Evolutionary conservation across 1,140 invertebrate genomes (phyloP).

Genomic region (Eupeodes corollae): DNA sequence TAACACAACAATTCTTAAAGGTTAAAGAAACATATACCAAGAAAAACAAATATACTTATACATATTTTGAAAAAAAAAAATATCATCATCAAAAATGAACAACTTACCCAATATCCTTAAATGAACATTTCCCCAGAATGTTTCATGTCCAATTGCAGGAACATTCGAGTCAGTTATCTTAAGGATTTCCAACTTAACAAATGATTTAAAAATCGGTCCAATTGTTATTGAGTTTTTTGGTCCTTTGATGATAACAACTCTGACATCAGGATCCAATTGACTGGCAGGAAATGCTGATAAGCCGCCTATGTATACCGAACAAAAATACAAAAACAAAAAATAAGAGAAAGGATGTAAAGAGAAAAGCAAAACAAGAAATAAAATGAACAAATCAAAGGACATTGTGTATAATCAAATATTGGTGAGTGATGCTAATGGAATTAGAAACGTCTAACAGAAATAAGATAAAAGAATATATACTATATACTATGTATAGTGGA

Average conservation of each 20-base stretch:
- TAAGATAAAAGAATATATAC: too few relatives aligned
- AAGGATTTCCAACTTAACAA: constrained; percentile 57
- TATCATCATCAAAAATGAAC: neutral
- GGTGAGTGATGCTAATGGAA: constrained; percentile 13
- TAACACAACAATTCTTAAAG: too few relatives aligned
- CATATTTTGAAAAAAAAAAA: too few relatives aligned
- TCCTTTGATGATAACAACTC: constrained; percentile 58
- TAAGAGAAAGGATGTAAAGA: too few relatives aligned
- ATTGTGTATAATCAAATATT: constrained; percentile 8
- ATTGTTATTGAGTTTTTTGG: constrained; percentile 61
- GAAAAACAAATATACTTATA: too few relatives aligned
- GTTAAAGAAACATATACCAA: too few relatives aligned
- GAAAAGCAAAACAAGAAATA: neutral
- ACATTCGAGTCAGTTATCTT: constrained; percentile 64
- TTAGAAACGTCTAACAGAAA: constrained; percentile 22
- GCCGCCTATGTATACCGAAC: constrained; percentile 40
- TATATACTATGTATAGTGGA: too few relatives aligned
- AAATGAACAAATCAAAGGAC: constrained; percentile 6
- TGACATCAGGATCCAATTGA: constrained; percentile 47
- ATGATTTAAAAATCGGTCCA: constrained; percentile 54
- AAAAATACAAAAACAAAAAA: too few relatives aligned
- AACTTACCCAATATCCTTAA: constrained; percentile 47
- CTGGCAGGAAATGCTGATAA: constrained; percentile 48
- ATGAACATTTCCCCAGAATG: constrained; percentile 62
- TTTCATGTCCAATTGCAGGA: constrained; percentile 63